Evolutionary conservation across 2,888 invertebrate genomes (phyloP), one percentile per base, ranked within the genome.

Genomic region (Eupithecia exiguata): DNA sequence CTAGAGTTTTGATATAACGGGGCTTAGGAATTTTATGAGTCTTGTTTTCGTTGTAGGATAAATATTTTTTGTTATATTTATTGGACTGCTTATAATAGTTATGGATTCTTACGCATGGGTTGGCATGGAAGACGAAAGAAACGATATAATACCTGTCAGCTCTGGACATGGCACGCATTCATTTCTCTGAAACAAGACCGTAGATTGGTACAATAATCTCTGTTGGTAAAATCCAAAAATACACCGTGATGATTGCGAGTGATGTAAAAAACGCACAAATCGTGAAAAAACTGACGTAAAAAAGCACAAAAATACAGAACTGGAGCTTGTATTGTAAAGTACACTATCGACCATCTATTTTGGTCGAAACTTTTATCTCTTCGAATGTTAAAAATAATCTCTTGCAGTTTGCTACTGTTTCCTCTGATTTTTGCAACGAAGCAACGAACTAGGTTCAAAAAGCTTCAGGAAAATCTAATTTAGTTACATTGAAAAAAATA

Each of bases 1-100:
- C 67, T n/a, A 16, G 25, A 58, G 58, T 71, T 65, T 74, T 71
- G 68, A 46, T 75, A 53, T 71, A 63, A 58, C 38, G 63, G n/a
- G 68, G 25, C 63, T 58, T 7, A 65, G 14, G 74, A 71, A 74
- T 71, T 30, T 49, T 53, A 63, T n/a, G n/a, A 35, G 16, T 63
- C 2, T 35, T 62, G 18, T 62, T 62, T 30, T 62, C 30, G 62
- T 35, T 35, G 62, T 62, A 6, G 35, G 62, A 30, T 16, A 53
- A 36, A 63, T 63, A 63, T 36, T 35, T 35, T 30, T 63, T 18
- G 36, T 36, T 63, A 9, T 62, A 35, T 62, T 62, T 62, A 62
- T 62, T 2, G 12, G 30, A 61, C 14, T 61, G 61, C 61, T 30
- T n/a, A 9, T 9, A n/a, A n/a, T 49, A 49, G n/a, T 49, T 49